Evolutionary conservation across 92 coral and sea anemone species (phyloP).

Genomic region (Nematostella vectensis): DNA sequence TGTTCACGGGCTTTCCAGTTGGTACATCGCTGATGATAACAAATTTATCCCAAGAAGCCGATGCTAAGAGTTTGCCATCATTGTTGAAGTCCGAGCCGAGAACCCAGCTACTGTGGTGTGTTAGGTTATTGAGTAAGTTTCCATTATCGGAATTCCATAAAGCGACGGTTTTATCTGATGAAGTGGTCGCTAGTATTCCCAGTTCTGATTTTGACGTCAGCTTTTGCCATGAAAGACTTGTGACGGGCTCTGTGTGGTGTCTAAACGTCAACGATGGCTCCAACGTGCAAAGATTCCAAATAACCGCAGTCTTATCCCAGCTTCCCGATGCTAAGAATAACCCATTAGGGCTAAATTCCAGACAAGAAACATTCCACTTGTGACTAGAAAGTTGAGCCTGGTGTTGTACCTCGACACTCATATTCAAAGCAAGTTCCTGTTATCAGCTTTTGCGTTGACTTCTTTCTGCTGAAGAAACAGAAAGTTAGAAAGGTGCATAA

Average conservation of each 20-base stretch:
- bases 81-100: constrained; percentile 75
- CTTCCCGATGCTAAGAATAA: constrained; percentile 80
- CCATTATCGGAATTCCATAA: constrained; percentile 73
- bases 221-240: constrained; percentile 65
- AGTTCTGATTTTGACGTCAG: constrained; percentile 11
- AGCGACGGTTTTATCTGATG: constrained; percentile 80
- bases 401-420: constrained; percentile 81
- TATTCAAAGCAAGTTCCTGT: constrained; percentile 1
- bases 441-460: too few relatives aligned
- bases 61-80: constrained; percentile 63
- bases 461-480: too few relatives aligned
- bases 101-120: constrained; percentile 72
- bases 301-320: constrained; percentile 84
- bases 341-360: constrained; percentile 85
- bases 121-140: constrained; percentile 31
- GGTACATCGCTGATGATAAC: constrained; percentile 58
- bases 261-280: constrained; percentile 59
- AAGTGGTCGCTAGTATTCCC: constrained; percentile 75
- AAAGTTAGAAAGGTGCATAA: too few relatives aligned
- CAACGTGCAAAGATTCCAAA: constrained; percentile 87
- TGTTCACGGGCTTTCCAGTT: constrained; percentile 51
- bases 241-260: constrained; percentile 80
- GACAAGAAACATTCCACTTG: constrained; percentile 95
- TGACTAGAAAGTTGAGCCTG: constrained; percentile 80
- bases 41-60: constrained; percentile 84